Percentiles rank a stretch among this genome's conserved stretches.
Conservation (phyloP, 2,888 invertebrate genomes). For the Tupiocoris notatus region DNA sequence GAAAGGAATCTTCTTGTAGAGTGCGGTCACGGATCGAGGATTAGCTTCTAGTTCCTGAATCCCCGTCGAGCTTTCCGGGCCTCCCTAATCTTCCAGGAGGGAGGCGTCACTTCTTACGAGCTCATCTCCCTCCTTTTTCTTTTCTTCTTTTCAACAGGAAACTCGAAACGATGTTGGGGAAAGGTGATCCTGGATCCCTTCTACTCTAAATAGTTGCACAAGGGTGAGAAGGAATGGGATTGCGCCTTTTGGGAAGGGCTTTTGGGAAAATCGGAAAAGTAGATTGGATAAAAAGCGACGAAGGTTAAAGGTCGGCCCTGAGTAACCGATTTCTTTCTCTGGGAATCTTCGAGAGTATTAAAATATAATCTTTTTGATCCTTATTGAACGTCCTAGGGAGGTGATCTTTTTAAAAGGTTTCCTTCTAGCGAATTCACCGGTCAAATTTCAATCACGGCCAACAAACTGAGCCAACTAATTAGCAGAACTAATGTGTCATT, state of each 20-base stretch:
- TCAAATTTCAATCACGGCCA: no score
- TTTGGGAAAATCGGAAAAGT: not conserved
- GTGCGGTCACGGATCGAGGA: conserved; percentile 41
- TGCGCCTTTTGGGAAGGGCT: not conserved
- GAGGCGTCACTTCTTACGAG: not conserved
- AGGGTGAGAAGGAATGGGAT: not conserved
- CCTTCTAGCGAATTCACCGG: no score
- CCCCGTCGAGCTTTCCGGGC: conserved; percentile 10
- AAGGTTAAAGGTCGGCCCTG: not conserved
- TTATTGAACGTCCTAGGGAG: no score
- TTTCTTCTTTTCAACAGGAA: not conserved
- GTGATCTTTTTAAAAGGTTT: no score
- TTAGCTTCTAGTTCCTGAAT: conserved; percentile 40
- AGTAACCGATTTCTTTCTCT: no score
- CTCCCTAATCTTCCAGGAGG: conserved; percentile 11
- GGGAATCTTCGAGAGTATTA: no score
- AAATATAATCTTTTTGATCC: no score
- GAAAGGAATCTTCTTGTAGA: conserved; percentile 29
- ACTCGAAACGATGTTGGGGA: not conserved
- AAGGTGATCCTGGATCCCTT: not conserved
- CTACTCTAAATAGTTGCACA: not conserved
- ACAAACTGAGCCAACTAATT: no score
- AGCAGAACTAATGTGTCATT: no score
- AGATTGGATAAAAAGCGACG: not conserved
- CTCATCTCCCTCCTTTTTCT: conserved; percentile 1